phyloP scores from a whole-genome alignment of 2,113 vertebrate species.

The Ophthalmolycus amberensis region DNA sequence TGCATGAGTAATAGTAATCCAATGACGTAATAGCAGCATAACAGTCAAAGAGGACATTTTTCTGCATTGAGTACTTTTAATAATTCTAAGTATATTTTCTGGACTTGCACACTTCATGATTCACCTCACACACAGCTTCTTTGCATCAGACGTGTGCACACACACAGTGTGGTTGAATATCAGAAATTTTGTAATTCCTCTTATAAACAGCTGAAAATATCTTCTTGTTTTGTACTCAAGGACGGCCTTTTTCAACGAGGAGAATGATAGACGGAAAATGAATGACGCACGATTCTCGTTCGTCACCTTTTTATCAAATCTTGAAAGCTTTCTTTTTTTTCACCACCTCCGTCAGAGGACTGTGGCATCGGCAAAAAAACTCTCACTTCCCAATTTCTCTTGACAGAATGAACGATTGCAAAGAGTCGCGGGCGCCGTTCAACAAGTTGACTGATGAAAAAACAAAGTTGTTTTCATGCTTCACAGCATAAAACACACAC shows the following conservation, averaged over 20 bases:
- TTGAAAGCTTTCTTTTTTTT: not conserved
- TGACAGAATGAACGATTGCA: not conserved
- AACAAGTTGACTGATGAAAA: not conserved
- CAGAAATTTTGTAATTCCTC: not conserved
- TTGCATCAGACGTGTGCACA: constrained; percentile 3
- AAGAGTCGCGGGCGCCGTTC: not conserved
- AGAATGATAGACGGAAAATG: not conserved
- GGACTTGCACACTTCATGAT: not conserved
- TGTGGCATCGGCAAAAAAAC: not conserved
- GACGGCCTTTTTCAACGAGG: not conserved
- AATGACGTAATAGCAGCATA: too few relatives aligned
- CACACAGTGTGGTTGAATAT: not conserved
- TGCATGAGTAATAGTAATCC: not conserved
- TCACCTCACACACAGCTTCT: not conserved
- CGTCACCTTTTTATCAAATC: constrained; percentile 11
- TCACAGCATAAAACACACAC: not conserved
- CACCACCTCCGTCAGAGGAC: not conserved
- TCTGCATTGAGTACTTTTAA: not conserved
- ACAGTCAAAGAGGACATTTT: not conserved
- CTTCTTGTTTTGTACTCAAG: constrained; percentile 11
- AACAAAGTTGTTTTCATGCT: not conserved
- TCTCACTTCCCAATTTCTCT: not conserved
- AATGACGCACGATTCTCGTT: not conserved
- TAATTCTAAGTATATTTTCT: not conserved
- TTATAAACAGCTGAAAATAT: not conserved